Evolutionary conservation across 2,888 invertebrate species (phyloP).

Genomic region (Oasisia sp.): DNA sequence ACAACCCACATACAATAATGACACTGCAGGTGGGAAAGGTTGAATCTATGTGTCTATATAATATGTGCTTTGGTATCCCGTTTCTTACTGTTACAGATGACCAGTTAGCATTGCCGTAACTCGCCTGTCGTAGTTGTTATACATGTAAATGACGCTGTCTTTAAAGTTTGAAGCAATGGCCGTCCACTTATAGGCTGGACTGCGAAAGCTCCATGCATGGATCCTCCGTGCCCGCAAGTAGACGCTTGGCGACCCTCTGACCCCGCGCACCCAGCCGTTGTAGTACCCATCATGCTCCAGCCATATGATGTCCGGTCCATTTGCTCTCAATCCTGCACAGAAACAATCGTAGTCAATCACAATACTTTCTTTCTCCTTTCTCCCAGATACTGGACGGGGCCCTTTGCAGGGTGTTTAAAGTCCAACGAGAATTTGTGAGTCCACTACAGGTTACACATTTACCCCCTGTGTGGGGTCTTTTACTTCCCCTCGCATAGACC

Average conservation of each 20-base stretch:
- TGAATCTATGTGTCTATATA: no score
- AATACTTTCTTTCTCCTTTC: no score
- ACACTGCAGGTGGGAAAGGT: no score
- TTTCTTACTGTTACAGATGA: not conserved
- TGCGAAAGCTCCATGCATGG: slow-evolving; percentile 29
- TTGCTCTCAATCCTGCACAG: slow-evolving; percentile 31
- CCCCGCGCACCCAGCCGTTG: slow-evolving; percentile 37
- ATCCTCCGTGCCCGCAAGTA: slow-evolving; percentile 33
- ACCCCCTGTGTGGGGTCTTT: no score
- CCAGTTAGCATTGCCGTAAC: not conserved
- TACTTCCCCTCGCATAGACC: no score
- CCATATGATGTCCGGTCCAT: slow-evolving; percentile 42
- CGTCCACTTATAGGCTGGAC: slow-evolving; percentile 39
- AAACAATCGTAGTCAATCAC: not conserved
- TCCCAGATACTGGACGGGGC: no score
- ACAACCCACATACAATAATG: no score
- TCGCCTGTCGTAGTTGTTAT: slow-evolving; percentile 38
- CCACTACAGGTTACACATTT: no score
- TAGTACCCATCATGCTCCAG: slow-evolving; percentile 36
- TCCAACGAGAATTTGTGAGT: no score
- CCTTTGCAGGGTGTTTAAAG: no score
- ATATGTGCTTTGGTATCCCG: no score
- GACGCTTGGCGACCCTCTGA: slow-evolving; percentile 37
- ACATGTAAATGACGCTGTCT: slow-evolving; percentile 35
- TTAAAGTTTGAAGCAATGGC: slow-evolving; percentile 37